phyloP scores from a whole-genome alignment of 2,888 invertebrate species.

The Acleris emargana region DNA sequence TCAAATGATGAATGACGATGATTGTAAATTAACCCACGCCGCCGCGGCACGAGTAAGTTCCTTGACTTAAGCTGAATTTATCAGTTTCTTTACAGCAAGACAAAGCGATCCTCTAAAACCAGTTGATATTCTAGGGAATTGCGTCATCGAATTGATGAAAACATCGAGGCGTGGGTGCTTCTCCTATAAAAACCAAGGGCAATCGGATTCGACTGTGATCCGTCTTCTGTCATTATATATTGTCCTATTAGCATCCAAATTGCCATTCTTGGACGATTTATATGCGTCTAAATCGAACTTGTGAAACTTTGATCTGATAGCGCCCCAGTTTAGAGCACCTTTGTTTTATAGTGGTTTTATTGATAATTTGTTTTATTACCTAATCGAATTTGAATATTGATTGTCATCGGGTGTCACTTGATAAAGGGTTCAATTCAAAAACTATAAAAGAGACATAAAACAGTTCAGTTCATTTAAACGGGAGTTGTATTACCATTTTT shows the following conservation, averaged over 20 bases:
- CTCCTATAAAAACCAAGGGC: slow-evolving; percentile 74
- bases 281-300: slow-evolving; percentile 33
- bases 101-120: slow-evolving; percentile 58
- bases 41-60: slow-evolving; percentile 1
- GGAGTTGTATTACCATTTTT: background rate
- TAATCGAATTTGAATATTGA: slow-evolving; percentile 25
- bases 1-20: slow-evolving; percentile 5
- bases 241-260: slow-evolving; percentile 54
- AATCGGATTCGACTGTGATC: slow-evolving; percentile 44
- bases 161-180: slow-evolving; percentile 62
- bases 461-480: background rate
- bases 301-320: slow-evolving; percentile 36
- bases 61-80: slow-evolving; percentile 6
- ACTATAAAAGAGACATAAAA: slow-evolving; percentile 18
- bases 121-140: slow-evolving; percentile 57
- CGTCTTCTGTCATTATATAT: slow-evolving; percentile 55
- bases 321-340: slow-evolving; percentile 34
- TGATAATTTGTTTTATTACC: slow-evolving; percentile 28
- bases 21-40: slow-evolving; percentile 5
- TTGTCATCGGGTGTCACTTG: slow-evolving; percentile 5
- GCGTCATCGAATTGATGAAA: slow-evolving; percentile 61
- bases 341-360: slow-evolving; percentile 34
- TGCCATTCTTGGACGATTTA: slow-evolving; percentile 41
- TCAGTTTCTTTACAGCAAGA: slow-evolving; percentile 50
- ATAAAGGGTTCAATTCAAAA: slow-evolving; percentile 16